Evolutionary conservation across 2,113 vertebrate genomes (phyloP), one percentile per base, ranked within the genome.

Genomic region (Meleagris gallopavo): DNA sequence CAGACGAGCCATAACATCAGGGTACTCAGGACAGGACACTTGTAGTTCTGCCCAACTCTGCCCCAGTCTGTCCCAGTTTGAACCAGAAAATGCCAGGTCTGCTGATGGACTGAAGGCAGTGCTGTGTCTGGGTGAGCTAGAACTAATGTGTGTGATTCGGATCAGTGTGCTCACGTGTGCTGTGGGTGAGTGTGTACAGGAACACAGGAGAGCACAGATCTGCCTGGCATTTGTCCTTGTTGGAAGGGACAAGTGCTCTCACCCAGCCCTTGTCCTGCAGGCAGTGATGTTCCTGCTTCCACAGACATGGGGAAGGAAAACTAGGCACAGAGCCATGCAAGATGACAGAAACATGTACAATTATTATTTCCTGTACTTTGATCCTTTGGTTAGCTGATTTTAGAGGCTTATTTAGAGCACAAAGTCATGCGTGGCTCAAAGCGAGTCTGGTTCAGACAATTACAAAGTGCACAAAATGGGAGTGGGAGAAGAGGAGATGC

Each of bases 371-470:
- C 5, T 2, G 17, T 48, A 32, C 12, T 74, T 86, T 79, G 27
- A 3, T n/a, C 21, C 9, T 76, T 70, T 8, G 54, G 29, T 55
- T 46, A 40, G 9, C 48, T 72, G 48, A 32, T 74, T 83, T 55
- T 25, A 61, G 61, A 57, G 54, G 7, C n/a, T 82, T 34, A 1
- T 72, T 79, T 38, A 61, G 34, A 61, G 38, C 2, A 20, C 36
- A 60, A 55, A n/a, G 10, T 13, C 11, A 2, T 0, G 0, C 40
- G 5, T n/a, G 9, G 38, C 21, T 82, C 45, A 41, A 10, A 11
- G 5, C 32, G 0, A 5, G 24, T 32, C 45, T 65, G 32, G 36
- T 45, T 8, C 25, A 61, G 64, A 19, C 8, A 16, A 8, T 60
- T 22, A 1, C 8, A 14, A 32, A 50, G 11, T 2, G 8, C 29